Base-by-base conservation (phyloP, 2,797 vertebrate species). In the Pseudochirops corinnae region DNA sequence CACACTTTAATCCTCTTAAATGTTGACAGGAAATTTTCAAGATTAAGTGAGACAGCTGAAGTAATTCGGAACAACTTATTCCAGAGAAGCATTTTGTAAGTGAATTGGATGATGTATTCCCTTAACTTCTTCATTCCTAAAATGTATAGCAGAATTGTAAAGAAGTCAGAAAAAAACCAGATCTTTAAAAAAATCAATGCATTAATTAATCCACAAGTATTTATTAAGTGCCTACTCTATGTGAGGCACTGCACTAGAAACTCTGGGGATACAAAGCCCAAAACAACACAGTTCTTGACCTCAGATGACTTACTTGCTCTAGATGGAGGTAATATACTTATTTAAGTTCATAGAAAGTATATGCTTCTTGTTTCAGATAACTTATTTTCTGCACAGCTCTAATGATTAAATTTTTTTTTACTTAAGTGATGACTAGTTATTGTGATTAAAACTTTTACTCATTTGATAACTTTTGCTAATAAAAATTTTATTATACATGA, bases 21-120 rank as follows among this genome's bases (percentile, higher is more conserved):
- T 82, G 39, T 46, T 92, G 18, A 92, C 46, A 57, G 28, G 33
- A 57, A 12, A 92, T 92, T 92, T 92, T 92, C 91, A 92, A 39
- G 33, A 57, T 57, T 56, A 92, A 57, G 26, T 12, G 39, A 58
- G 46, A 39, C 56, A 28, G 57, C 56, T 46, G 21, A 56, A 56
- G 11, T 92, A 92, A 92, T 92, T 46, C 39, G 33, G 46, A 92
- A 28, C 13, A 92, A 57, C 56, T 55, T 55, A 57, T 91, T 57
- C n/a, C 11, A 39, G 9, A 82, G n/a, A 24, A 46, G 26, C 24
- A 91, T 56, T 57, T 91, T 91, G 9, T 24, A 56, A 57, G 56
- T 57, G 33, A 91, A 91, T 91, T 91, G 9, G 7, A 57, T 56
- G 55, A 21, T 0, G 0, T 56, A 56, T 13, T 46, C 55, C 21